phyloP scores from a whole-genome alignment of 2,797 vertebrate genomes.

The Schizothorax lantsangensis region DNA sequence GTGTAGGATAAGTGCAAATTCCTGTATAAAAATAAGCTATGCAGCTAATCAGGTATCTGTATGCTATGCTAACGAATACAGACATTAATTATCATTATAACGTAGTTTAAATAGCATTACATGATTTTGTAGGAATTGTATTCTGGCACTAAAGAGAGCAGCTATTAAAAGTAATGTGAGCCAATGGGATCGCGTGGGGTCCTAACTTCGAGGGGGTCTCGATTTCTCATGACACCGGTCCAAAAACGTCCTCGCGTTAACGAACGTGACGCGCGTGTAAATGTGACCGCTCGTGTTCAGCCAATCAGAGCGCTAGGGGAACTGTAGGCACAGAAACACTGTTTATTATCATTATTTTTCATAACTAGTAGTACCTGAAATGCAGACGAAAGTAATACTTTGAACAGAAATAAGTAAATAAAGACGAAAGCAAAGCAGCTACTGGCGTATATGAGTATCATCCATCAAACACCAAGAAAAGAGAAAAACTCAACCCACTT shows the following conservation, averaged over 20 bases:
- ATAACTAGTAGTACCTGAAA: conserved; percentile 57
- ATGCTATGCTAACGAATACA: too few species aligned
- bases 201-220: too few species aligned
- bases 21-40: too few species aligned
- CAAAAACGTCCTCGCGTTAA: background rate
- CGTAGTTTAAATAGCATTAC: too few species aligned
- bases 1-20: too few species aligned
- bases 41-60: too few species aligned
- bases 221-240: too few species aligned
- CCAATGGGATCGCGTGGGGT: too few species aligned
- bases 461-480: conserved; percentile 60
- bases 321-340: conserved; percentile 55
- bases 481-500: conserved; percentile 51
- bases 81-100: too few species aligned
- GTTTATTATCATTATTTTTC: conserved; percentile 29
- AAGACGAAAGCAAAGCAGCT: conserved; percentile 56
- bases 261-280: background rate
- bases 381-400: conserved; percentile 63
- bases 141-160: too few species aligned
- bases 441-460: conserved; percentile 63
- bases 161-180: too few species aligned
- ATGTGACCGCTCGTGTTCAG: conserved; percentile 1
- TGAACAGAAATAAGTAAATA: conserved; percentile 50
- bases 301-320: conserved; percentile 16
- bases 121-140: too few species aligned